A percentile compares a stretch with the other conserved stretches of the same genome.
Conservation (phyloP, 2,797 vertebrate species). For the Oceanodroma leucorhoa region DNA sequence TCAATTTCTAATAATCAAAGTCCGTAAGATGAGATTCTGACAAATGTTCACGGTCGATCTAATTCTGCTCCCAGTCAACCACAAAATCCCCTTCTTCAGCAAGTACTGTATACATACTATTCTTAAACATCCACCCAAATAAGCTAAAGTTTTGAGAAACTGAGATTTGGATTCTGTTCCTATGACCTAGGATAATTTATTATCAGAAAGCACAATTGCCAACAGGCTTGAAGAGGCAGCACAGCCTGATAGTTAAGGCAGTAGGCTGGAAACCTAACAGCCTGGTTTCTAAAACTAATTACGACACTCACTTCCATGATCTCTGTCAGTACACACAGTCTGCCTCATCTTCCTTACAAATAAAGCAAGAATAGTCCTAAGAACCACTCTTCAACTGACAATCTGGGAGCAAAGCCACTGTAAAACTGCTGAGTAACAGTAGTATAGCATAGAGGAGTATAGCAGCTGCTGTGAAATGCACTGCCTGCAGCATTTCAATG, state of each 20-base stretch:
- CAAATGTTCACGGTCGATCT: neutral
- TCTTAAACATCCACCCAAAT: neutral
- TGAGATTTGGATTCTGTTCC: neutral
- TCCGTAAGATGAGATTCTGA: neutral
- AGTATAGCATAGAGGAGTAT: accelerated
- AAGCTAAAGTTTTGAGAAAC: neutral
- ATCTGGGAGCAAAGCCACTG: neutral
- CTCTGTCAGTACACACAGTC: neutral
- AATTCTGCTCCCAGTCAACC: neutral
- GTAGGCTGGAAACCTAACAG: neutral
- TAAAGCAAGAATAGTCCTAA: neutral
- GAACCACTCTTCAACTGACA: neutral
- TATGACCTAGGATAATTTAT: no score
- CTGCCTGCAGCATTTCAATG: neutral
- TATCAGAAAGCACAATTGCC: neutral
- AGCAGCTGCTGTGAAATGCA: neutral
- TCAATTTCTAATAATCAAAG: neutral
- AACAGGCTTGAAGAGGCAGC: neutral
- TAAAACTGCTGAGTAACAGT: neutral
- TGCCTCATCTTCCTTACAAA: neutral
- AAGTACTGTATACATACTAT: accelerated
- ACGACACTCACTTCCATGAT: neutral
- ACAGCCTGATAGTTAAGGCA: neutral
- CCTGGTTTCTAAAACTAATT: neutral
- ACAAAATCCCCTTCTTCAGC: neutral